phyloP scores from a whole-genome alignment of 2,888 invertebrate genomes.

The Drosophila conformis region DNA sequence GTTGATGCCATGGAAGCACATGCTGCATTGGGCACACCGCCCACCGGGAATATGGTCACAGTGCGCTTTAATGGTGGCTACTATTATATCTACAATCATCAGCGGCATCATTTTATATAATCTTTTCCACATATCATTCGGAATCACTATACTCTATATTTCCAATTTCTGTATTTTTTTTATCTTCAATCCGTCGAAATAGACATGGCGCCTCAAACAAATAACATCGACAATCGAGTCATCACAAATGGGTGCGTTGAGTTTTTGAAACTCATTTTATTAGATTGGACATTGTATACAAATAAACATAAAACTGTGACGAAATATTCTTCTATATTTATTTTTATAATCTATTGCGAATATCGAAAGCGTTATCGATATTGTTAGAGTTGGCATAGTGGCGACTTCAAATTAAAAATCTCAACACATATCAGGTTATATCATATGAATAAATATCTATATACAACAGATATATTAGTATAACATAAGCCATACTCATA shows the following conservation, averaged over 20 bases:
- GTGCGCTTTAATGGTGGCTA: slow-evolving; percentile 57
- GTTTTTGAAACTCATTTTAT: not conserved
- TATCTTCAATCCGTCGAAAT: not conserved
- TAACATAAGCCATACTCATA: not conserved
- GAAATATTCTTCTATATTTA: not conserved
- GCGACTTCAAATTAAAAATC: too few species aligned
- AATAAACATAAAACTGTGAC: not conserved
- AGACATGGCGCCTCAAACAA: not conserved
- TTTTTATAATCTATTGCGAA: not conserved
- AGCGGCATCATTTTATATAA: slow-evolving; percentile 33
- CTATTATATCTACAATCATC: slow-evolving; percentile 60
- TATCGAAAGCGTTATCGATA: not conserved
- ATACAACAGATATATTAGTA: too few species aligned
- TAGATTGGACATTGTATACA: not conserved
- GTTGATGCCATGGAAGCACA: slow-evolving; percentile 3
- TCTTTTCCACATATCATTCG: not conserved
- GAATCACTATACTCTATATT: not conserved
- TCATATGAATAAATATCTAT: not conserved
- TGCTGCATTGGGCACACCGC: not conserved
- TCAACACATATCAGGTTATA: not conserved
- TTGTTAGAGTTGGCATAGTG: not conserved
- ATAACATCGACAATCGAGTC: not conserved
- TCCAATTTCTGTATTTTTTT: not conserved
- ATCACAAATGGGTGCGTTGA: not conserved
- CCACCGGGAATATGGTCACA: slow-evolving; percentile 23